Evolutionary conservation across 2,888 invertebrate genomes (phyloP).

Genomic region (Cephus sareptanus): DNA sequence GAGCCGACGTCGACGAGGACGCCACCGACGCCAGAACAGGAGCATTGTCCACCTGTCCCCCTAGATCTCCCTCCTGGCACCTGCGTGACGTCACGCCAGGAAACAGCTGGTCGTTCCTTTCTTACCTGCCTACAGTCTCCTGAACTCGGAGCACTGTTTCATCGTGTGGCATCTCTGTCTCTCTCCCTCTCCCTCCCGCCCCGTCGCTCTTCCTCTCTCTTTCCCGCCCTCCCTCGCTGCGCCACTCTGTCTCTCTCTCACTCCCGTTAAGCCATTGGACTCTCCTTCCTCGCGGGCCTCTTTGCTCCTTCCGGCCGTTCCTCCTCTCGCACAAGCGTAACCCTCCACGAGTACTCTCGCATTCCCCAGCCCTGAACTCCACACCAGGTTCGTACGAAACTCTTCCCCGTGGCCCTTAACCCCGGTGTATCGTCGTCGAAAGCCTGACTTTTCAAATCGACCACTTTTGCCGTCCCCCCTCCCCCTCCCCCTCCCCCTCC

Average conservation of each 20-base stretch:
- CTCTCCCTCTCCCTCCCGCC: not conserved
- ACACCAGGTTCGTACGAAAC: not conserved
- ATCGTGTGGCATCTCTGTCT: slow-evolving; percentile 6
- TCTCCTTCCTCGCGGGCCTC: not conserved
- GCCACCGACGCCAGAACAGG: slow-evolving; percentile 20
- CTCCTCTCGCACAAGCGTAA: not conserved
- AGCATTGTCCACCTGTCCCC: slow-evolving; percentile 55
- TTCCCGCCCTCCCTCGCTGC: not conserved
- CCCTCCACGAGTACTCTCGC: not conserved
- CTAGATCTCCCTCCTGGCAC: slow-evolving; percentile 31
- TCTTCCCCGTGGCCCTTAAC: not conserved
- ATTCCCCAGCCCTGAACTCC: not conserved
- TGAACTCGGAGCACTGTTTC: slow-evolving; percentile 23
- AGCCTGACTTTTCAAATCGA: not conserved
- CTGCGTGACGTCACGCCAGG: slow-evolving; percentile 59
- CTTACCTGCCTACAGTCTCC: slow-evolving; percentile 35
- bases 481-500: too few species aligned
- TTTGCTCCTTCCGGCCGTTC: not conserved
- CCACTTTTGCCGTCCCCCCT: not conserved
- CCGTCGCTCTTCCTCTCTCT: not conserved
- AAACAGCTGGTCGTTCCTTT: slow-evolving; percentile 55
- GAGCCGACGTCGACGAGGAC: not conserved
- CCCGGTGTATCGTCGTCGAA: not conserved
- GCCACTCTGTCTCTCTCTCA: not conserved
- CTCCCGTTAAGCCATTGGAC: not conserved